Evolutionary conservation across 2,888 invertebrate genomes (phyloP).

Genomic region (Cylloceria caligata): DNA sequence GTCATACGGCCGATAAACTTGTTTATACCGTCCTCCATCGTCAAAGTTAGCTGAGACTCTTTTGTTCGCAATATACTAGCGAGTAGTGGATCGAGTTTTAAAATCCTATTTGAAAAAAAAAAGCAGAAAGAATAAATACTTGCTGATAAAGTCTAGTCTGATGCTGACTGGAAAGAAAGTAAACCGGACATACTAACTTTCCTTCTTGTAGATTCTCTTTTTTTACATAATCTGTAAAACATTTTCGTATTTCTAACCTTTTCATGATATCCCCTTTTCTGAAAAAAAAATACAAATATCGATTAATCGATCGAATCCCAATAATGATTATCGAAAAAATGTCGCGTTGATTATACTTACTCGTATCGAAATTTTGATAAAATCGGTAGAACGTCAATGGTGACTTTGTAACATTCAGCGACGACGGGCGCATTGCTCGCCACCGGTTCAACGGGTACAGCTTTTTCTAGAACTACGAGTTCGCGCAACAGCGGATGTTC

Average conservation of each 20-base stretch:
- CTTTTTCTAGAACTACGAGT: constrained; percentile 83
- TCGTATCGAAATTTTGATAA: constrained; percentile 87
- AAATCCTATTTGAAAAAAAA: constrained; percentile 82
- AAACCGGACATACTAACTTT: constrained; percentile 82
- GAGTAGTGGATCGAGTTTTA: constrained; percentile 86
- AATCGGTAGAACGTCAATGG: constrained; percentile 88
- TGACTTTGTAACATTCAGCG: constrained; percentile 89
- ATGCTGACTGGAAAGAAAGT: too few relatives aligned
- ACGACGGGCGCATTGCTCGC: constrained; percentile 86
- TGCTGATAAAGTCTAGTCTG: too few relatives aligned
- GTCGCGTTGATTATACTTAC: constrained; percentile 80
- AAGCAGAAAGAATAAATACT: too few relatives aligned
- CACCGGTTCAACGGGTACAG: constrained; percentile 60
- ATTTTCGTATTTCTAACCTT: constrained; percentile 88
- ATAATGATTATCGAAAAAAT: neutral
- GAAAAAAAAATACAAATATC: constrained; percentile 74
- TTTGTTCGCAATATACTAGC: constrained; percentile 84
- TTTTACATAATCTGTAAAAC: constrained; percentile 90
- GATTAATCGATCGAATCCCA: constrained; percentile 17
- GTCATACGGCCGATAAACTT: constrained; percentile 90
- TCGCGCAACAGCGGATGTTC: constrained; percentile 86
- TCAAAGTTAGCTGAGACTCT: constrained; percentile 85
- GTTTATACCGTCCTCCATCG: constrained; percentile 90
- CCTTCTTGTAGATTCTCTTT: constrained; percentile 86
- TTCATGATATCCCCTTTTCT: constrained; percentile 88